These are phyloP conservation scores for Goniozus legneri DNA, from an alignment of 1,140 invertebrate genomes.

Conservation along the genomic window DNA sequence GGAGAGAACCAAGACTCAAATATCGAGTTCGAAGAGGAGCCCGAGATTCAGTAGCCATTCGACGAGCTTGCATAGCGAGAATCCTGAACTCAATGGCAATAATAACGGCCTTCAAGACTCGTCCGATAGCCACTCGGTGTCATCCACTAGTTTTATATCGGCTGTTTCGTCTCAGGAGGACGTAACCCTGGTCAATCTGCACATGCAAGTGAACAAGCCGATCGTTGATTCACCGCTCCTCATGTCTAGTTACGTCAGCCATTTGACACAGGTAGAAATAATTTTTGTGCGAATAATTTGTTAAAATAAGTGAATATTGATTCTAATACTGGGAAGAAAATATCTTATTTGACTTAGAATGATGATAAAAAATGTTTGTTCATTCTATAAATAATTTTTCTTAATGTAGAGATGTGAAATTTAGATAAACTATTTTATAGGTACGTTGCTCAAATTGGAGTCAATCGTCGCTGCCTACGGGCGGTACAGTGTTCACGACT, in stretches of 20 bases:
- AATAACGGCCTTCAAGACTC: slow-evolving; percentile 50
- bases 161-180: slow-evolving; percentile 93
- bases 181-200: slow-evolving; percentile 86
- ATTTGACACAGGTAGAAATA: slow-evolving; percentile 77
- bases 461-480: slow-evolving; percentile 64
- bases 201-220: slow-evolving; percentile 92
- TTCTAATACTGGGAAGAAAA: not conserved
- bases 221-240: slow-evolving; percentile 90
- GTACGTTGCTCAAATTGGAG: slow-evolving; percentile 69
- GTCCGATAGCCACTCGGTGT: slow-evolving; percentile 69
- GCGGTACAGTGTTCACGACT: slow-evolving; percentile 70
- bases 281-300: slow-evolving; percentile 2
- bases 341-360: not conserved
- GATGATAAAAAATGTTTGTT: too few relatives aligned
- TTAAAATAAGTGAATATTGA: too few relatives aligned
- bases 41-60: slow-evolving; percentile 32
- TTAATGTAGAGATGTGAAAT: too few relatives aligned
- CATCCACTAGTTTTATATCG: slow-evolving; percentile 85
- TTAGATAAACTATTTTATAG: slow-evolving; percentile 33
- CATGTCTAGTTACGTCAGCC: slow-evolving; percentile 92
- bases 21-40: slow-evolving; percentile 25
- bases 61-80: too few relatives aligned
- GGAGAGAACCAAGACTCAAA: slow-evolving; percentile 39
- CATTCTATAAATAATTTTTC: slow-evolving; percentile 2
- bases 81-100: slow-evolving; percentile 23